These are phyloP conservation scores for Turdus rufiventris DNA, from an alignment of 2,113 vertebrate genomes.

Conservation along the genomic window DNA sequence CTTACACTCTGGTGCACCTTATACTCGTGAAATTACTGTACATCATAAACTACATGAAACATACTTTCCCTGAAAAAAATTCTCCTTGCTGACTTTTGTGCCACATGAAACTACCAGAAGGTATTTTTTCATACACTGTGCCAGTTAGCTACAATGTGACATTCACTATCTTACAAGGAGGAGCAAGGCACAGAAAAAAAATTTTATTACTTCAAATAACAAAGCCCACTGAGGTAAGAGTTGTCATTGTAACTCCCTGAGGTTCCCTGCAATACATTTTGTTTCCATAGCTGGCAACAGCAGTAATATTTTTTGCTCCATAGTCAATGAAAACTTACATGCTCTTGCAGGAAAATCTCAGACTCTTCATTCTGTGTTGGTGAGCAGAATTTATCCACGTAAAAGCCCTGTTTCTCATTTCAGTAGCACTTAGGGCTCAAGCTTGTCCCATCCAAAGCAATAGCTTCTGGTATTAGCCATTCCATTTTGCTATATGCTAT, in stretches of 20 bases:
- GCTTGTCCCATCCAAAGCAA: background rate
- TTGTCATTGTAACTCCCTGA: slow-evolving; percentile 37
- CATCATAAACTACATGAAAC: background rate
- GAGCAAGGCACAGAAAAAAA: background rate
- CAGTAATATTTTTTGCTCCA: background rate
- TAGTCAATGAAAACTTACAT: background rate
- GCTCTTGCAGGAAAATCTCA: background rate
- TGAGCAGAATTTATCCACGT: background rate
- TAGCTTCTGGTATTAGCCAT: background rate
- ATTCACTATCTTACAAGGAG: slow-evolving; percentile 14
- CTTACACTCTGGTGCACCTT: too few species aligned
- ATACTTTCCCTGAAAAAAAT: background rate
- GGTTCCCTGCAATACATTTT: slow-evolving; percentile 28
- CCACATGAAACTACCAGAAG: background rate
- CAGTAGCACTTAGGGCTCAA: background rate
- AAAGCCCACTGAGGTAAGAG: slow-evolving; percentile 48
- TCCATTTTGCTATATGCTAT: background rate
- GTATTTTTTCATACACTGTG: background rate
- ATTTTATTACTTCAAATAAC: slow-evolving; percentile 29
- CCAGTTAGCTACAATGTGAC: background rate
- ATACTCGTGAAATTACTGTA: too few species aligned
- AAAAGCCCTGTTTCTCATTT: background rate
- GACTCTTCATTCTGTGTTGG: background rate
- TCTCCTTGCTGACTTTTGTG: background rate
- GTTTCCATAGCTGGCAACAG: slow-evolving; percentile 58